These are phyloP conservation scores for Plodia interpunctella DNA, from an alignment of 1,140 invertebrate genomes.

Conservation along the genomic window DNA sequence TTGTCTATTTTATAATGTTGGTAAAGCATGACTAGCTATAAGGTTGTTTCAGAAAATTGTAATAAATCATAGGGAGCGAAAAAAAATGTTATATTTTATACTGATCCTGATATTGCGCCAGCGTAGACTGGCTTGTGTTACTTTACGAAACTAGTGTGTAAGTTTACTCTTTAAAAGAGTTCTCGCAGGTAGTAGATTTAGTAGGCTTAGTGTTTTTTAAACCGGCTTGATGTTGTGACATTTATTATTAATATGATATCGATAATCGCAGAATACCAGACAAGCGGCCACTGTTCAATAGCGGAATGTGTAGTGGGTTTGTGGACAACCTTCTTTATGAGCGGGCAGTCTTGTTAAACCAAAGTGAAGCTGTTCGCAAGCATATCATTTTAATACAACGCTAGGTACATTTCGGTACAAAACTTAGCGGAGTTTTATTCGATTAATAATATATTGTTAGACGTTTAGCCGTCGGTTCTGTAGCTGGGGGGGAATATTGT, in stretches of 20 bases:
- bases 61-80: slow-evolving; percentile 69
- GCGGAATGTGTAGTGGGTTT: slow-evolving; percentile 75
- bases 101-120: slow-evolving; percentile 63
- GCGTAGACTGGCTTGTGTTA: slow-evolving; percentile 55
- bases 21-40: slow-evolving; percentile 65
- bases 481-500: slow-evolving; percentile 35
- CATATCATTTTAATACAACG: slow-evolving; percentile 74
- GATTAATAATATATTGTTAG: slow-evolving; percentile 71
- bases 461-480: slow-evolving; percentile 65
- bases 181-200: slow-evolving; percentile 77
- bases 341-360: slow-evolving; percentile 57
- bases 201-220: slow-evolving; percentile 79
- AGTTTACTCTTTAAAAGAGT: slow-evolving; percentile 78
- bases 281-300: slow-evolving; percentile 65
- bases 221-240: slow-evolving; percentile 78
- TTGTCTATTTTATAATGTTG: slow-evolving; percentile 74
- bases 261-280: slow-evolving; percentile 57
- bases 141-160: slow-evolving; percentile 74
- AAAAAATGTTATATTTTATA: slow-evolving; percentile 74
- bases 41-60: slow-evolving; percentile 77
- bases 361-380: slow-evolving; percentile 74
- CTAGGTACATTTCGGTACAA: slow-evolving; percentile 73
- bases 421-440: slow-evolving; percentile 71
- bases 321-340: slow-evolving; percentile 42
- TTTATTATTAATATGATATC: slow-evolving; percentile 74